Evolutionary conservation across 2,888 invertebrate species (phyloP).

Genomic region (Stenodera caucasica): DNA sequence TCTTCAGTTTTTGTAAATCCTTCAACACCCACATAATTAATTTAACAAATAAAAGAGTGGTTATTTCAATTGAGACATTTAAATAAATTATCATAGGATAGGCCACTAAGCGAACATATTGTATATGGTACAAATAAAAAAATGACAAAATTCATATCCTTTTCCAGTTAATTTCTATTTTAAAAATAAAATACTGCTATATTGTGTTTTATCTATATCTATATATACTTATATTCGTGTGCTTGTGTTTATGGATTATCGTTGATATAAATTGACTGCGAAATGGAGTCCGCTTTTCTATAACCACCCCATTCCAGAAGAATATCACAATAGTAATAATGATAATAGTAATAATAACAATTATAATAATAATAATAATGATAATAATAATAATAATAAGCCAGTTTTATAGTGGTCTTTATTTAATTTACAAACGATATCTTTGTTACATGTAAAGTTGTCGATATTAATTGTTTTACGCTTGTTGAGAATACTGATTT

Average conservation of each 20-base stretch:
- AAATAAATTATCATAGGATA: no score
- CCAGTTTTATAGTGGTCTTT: background rate
- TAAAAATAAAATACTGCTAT: background rate
- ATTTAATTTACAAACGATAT: conserved; percentile 20
- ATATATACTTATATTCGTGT: background rate
- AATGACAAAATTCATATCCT: background rate
- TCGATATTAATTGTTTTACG: conserved; percentile 28
- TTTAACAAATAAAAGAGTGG: no score
- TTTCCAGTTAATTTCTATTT: background rate
- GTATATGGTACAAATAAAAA: no score
- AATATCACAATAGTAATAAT: background rate
- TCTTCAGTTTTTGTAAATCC: no score
- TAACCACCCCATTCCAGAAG: background rate
- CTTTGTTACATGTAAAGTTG: conserved; percentile 25
- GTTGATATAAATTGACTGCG: conserved; percentile 1
- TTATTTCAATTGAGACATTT: no score
- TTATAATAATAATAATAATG: background rate
- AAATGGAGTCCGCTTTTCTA: background rate
- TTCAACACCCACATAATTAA: no score
- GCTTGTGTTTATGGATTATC: background rate
- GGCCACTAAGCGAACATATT: no score
- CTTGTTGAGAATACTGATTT: conserved; percentile 28
- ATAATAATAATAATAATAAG: background rate
- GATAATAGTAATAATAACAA: no score
- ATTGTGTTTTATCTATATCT: background rate